Evolutionary conservation across 30 jellyfish, hydroid and myxozoan genomes (phyloP), one percentile per base, ranked within the genome.

Genomic region (Mastigias papua): DNA sequence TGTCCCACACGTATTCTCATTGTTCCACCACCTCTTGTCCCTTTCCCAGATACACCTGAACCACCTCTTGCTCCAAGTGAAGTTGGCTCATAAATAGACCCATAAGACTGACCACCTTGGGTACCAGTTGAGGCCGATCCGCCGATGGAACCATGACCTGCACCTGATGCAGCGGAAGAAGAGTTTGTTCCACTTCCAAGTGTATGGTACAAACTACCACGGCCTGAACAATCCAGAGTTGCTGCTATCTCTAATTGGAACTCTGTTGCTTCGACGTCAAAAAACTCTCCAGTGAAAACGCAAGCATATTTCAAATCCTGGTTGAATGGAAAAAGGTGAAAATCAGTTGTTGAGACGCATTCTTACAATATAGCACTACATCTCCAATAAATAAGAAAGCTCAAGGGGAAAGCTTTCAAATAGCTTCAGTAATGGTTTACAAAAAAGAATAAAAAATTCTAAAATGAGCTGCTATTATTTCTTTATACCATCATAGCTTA

Each of bases 201-300:
- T 1, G 78, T 19, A 63, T 86, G 83, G 29, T 64, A 34, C 67
- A 49, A 31, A 54, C 16, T 5, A 10, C 94, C 94, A 2, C 94
- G 75, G 0, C 94, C 94, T 0, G 89, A 73, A 46, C 94, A 86
- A 60, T 86, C 84, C 11, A 86, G 54, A 10, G 84, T 37, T 61
- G 94, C 94, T 2, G 83, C 89, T 21, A 62, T 62, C 42, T 86
- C 94, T 23, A 86, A 58, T 37, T 86, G 94, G 27, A 86, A 86
- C 46, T 86, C 94, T 42, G 94, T 86, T n/a, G 94, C 89, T 63
- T 86, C 94, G 67, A 86, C 89, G 63, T 86, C 86, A 67, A 86
- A 86, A 62, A 72, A 74, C 58, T 86, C 94, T 6, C 84, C 94
- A 35, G 94, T 86, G n/a, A 86, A 86, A 54, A 28, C n/a, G 79